Base-by-base conservation (phyloP, 1,140 invertebrate species). In the Papilio aristodemus region DNA sequence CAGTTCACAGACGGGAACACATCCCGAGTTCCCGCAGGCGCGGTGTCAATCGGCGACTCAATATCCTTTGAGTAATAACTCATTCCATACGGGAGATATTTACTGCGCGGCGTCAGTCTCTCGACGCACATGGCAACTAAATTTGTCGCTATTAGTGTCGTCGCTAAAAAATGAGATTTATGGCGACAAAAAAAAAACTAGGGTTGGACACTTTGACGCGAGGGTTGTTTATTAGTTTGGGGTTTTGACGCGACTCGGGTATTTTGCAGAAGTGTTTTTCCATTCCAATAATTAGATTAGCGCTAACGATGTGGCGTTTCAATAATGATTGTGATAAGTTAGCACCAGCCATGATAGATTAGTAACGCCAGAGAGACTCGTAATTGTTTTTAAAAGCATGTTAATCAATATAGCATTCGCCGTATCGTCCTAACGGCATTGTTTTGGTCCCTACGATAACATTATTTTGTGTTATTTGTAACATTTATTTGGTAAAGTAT, bases 111-210 rank as follows among this genome's bases (percentile, higher is more conserved):
- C 6, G 1, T 22, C 11, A 64, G 27, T 0, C 13, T 64, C 10
- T 19, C 11, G 37, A 22, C 37, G 62, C 62, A 64, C n/a, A 39
- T 64, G 62, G 62, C 62, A 43, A 43, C 37, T 17, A 64, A 43
- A 64, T 64, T 64, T 41, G 62, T 64, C 38, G 39, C 62, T 64
- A 64, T 64, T 64, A 64, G 62, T 27, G 39, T 25, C 62, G 38
- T 11, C 37, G 62, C 22, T 64, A 64, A 64, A 64, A 64, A 41
- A 39, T 43, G 43, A 41, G 11, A 64, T 64, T 64, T 64, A 64
- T 43, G 62, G 37, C 14, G 59, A 10, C 27, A 7, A n/a, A 64
- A 7, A n/a, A 64, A 64, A 64, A 64, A 64, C 38, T 41, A 11
- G 38, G 32, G 25, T 54, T 25, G 19, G 46, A 9, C 46, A 54